A percentile compares a stretch with the other conserved stretches of the same genome.
Evolutionary conservation across 2,113 vertebrate genomes (phyloP).

Genomic region (Heptranchias perlo): DNA sequence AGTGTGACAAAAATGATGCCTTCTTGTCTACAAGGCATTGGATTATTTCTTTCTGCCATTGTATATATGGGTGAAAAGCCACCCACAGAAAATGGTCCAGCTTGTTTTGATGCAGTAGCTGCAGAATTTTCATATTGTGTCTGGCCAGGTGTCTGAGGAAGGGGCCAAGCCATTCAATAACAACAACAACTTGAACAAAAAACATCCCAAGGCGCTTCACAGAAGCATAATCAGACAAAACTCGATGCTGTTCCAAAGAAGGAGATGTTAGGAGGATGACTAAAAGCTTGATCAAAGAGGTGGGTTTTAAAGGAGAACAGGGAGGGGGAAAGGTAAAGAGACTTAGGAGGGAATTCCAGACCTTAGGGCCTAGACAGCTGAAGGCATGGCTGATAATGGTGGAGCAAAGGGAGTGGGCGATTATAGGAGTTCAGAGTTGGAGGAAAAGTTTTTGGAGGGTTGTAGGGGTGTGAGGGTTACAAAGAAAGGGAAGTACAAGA

Average conservation of each 20-base stretch:
- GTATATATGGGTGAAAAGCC: not conserved
- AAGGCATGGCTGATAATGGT: not conserved
- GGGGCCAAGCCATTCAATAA: not conserved
- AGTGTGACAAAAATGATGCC: not conserved
- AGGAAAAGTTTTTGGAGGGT: not conserved
- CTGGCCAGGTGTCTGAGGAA: not conserved
- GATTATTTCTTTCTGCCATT: not conserved
- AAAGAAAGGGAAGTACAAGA: not conserved
- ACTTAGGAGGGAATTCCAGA: not conserved
- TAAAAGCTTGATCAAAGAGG: not conserved
- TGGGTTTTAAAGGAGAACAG: not conserved
- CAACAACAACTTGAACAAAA: slow-evolving; percentile 1
- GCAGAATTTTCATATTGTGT: not conserved
- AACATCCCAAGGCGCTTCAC: not conserved
- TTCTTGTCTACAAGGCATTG: slow-evolving; percentile 11
- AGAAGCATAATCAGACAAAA: not conserved
- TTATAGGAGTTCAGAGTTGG: not conserved
- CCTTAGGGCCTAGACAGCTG: not conserved
- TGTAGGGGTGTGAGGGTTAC: not conserved
- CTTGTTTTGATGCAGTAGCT: not conserved
- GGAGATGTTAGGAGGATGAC: not conserved
- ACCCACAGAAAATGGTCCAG: not conserved
- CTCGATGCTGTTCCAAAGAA: not conserved
- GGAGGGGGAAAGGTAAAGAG: not conserved
- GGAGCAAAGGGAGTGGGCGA: not conserved